Base-by-base conservation (phyloP, 2,113 vertebrate genomes). In the Micronycteris hirsuta region DNA sequence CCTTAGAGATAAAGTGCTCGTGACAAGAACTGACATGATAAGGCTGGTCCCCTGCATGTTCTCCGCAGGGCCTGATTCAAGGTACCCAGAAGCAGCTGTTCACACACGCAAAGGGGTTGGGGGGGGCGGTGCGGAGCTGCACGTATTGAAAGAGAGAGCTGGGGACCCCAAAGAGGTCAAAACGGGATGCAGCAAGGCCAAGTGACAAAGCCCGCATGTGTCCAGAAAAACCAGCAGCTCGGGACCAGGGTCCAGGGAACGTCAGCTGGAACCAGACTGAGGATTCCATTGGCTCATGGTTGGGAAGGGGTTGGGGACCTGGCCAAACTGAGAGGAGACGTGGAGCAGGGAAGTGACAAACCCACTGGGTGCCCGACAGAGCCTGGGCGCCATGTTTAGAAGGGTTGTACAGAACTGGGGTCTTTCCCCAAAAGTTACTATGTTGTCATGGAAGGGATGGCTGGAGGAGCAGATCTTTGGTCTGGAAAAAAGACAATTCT, bases 11-110 rank as follows among this genome's bases (percentile, higher is more conserved):
- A 38, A 80, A 94, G 36, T 0, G 6, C 36, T 63, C 20, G 0
- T 0, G 12, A 24, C 47, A 36, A 74, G 54, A 83, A 54, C 19
- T 20, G 41, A 71, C 14, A 1, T 0, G 26, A 38, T 52, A 38
- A 24, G 36, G 1, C 24, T 7, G 3, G 28, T 31, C 38, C 71
- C 26, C 0, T 1, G 38, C 43, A 38, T 0, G 0, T 38, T 28
- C 94, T 85, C 54, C 26, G 41, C 0, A 41, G 68, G 36, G 36
- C 33, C 61, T 33, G 58, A 47, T 26, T 26, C 15, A 0, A 22
- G 14, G 54, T 58, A 43, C 31, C 45, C 8, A 33, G 56, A 71
- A 87, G 83, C 45, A 43, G 19, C 54, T 20, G 7, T 26, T 45
- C 65, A 26, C 22, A 24, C 3, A 7, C 0, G 2, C 43, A 15